phyloP scores from a whole-genome alignment of 2,113 vertebrate species.

The Phocoena phocoena region DNA sequence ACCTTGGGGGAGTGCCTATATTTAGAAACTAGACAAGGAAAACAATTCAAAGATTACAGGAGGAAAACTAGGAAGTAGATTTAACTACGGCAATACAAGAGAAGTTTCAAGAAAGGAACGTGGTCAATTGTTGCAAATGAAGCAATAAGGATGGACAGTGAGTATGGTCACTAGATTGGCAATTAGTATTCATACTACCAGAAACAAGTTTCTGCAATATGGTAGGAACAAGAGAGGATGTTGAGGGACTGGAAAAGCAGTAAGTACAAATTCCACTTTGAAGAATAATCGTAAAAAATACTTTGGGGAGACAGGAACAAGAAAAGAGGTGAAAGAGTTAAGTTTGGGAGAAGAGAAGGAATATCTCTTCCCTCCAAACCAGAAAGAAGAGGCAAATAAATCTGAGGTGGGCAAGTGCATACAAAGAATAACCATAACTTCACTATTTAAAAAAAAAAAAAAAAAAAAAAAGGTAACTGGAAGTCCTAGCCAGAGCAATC shows the following conservation, averaged over 20 bases:
- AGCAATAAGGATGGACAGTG: neutral
- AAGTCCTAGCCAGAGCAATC: neutral
- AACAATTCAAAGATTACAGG: neutral
- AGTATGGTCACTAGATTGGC: neutral
- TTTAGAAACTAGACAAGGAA: conserved; percentile 32
- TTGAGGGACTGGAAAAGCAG: neutral
- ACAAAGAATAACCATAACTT: neutral
- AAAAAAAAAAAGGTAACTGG: neutral
- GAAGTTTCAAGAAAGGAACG: neutral
- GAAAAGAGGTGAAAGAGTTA: neutral
- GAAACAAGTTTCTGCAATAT: conserved; percentile 24
- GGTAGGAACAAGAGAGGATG: neutral
- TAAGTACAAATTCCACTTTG: conserved; percentile 33
- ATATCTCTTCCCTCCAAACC: neutral
- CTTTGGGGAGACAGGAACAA: neutral
- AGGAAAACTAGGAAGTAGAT: neutral
- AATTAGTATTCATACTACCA: neutral
- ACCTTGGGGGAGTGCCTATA: neutral
- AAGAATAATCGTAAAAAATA: conserved; percentile 34
- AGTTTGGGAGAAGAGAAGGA: neutral
- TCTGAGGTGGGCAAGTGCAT: neutral
- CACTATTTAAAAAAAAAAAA: neutral
- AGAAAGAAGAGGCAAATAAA: neutral
- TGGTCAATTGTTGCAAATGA: neutral
- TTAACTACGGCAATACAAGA: neutral